These are phyloP conservation scores for Metallyticus violacea DNA, from an alignment of 2,888 invertebrate genomes.

Conservation along the genomic window DNA sequence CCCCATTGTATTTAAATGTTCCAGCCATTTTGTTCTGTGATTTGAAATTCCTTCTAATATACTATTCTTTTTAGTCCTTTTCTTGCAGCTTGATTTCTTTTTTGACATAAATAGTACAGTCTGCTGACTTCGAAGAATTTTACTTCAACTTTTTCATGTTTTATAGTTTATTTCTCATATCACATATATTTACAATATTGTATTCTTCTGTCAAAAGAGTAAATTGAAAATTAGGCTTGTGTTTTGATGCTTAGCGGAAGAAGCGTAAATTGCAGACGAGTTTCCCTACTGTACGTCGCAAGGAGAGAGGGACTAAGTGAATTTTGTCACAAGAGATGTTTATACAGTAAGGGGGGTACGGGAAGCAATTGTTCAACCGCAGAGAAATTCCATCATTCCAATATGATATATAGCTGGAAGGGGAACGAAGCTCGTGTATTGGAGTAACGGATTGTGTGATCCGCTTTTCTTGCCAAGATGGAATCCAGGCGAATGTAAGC, in stretches of 20 bases:
- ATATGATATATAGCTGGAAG: constrained; percentile 5
- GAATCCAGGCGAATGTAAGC: constrained; percentile 3
- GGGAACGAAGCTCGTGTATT: neutral
- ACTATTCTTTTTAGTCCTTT: too few relatives aligned
- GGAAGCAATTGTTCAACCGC: neutral
- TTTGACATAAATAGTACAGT: too few relatives aligned
- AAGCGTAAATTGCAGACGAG: neutral
- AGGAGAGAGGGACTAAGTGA: neutral
- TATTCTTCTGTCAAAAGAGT: too few relatives aligned
- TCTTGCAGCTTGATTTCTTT: too few relatives aligned
- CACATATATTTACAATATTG: too few relatives aligned
- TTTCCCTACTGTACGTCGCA: too few relatives aligned
- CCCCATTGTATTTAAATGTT: too few relatives aligned
- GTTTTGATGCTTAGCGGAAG: neutral
- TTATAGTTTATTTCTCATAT: too few relatives aligned
- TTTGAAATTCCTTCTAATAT: too few relatives aligned
- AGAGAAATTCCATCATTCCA: constrained; percentile 10
- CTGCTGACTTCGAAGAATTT: too few relatives aligned
- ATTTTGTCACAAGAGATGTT: neutral
- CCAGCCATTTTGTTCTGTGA: too few relatives aligned
- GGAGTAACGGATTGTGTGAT: constrained; percentile 3
- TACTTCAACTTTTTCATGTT: too few relatives aligned
- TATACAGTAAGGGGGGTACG: neutral
- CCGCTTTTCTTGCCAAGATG: constrained; percentile 5
- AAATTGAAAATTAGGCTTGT: neutral